phyloP scores from a whole-genome alignment of 1,140 invertebrate genomes.

The Lithobius niger region DNA sequence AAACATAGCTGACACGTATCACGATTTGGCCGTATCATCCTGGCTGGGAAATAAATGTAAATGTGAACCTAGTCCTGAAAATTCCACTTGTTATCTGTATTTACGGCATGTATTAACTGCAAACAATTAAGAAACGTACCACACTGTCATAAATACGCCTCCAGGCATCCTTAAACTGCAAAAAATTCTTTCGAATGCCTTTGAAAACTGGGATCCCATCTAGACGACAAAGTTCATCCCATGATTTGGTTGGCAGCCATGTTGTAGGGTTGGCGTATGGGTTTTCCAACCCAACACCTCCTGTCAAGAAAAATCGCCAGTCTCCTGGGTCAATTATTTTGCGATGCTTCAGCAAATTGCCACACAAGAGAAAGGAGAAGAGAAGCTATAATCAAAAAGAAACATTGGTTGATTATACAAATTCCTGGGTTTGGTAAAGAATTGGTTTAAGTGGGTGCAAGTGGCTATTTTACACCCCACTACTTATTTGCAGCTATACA shows the following conservation, averaged over 20 bases:
- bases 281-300: slow-evolving; percentile 68
- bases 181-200: slow-evolving; percentile 31
- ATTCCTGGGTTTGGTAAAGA: too few relatives aligned
- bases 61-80: too few relatives aligned
- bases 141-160: slow-evolving; percentile 20
- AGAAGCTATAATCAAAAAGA: slow-evolving; percentile 48
- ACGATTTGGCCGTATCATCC: too few relatives aligned
- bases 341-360: slow-evolving; percentile 64
- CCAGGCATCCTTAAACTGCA: slow-evolving; percentile 30
- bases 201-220: slow-evolving; percentile 47
- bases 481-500: too few relatives aligned
- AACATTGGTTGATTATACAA: background rate
- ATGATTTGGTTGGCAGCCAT: slow-evolving; percentile 61
- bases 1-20: too few relatives aligned
- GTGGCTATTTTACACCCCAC: too few relatives aligned
- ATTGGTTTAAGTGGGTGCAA: too few relatives aligned
- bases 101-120: too few relatives aligned
- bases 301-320: slow-evolving; percentile 81
- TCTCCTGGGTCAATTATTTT: slow-evolving; percentile 50
- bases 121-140: slow-evolving; percentile 6
- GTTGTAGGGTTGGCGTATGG: slow-evolving; percentile 49
- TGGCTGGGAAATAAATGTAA: too few relatives aligned
- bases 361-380: slow-evolving; percentile 70
- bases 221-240: slow-evolving; percentile 72
- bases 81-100: too few relatives aligned